These are phyloP conservation scores for Garrulus glandarius DNA, from an alignment of 2,797 vertebrate species.

Conservation along the genomic window DNA sequence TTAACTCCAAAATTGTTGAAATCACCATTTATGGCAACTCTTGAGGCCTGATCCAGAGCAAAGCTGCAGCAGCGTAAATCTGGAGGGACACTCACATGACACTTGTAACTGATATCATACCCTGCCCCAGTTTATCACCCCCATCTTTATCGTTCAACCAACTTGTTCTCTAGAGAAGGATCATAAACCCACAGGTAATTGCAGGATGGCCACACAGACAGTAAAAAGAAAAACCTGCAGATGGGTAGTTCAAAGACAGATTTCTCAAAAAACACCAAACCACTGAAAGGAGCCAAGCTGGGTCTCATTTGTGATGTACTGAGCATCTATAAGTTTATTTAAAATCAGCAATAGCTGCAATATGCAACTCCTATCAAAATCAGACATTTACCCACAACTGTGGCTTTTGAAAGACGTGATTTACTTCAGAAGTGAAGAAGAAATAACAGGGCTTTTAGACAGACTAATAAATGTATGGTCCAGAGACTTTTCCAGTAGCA, in stretches of 20 bases:
- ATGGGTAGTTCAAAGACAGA: conserved; percentile 60
- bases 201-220: conserved; percentile 61
- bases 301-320: conserved; percentile 16
- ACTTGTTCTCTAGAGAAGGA: conserved; percentile 45
- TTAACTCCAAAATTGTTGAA: not conserved
- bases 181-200: conserved; percentile 63
- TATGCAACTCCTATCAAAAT: conserved; percentile 19
- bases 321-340: conserved; percentile 15
- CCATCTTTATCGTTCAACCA: conserved; percentile 25
- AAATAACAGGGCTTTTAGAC: conserved; percentile 53
- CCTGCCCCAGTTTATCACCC: conserved; percentile 38
- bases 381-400: conserved; percentile 2
- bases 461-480: conserved; percentile 51
- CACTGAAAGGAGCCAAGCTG: conserved; percentile 43
- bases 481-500: conserved; percentile 51
- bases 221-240: conserved; percentile 59
- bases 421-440: conserved; percentile 49
- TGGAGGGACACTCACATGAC: not conserved
- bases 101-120: conserved; percentile 27
- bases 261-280: conserved; percentile 37
- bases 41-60: not conserved
- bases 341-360: conserved; percentile 47
- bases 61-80: not conserved
- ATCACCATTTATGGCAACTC: not conserved
- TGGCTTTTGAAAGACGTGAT: conserved; percentile 44